phyloP scores from a whole-genome alignment of 2,113 vertebrate species.

The Amphiprion percula region DNA sequence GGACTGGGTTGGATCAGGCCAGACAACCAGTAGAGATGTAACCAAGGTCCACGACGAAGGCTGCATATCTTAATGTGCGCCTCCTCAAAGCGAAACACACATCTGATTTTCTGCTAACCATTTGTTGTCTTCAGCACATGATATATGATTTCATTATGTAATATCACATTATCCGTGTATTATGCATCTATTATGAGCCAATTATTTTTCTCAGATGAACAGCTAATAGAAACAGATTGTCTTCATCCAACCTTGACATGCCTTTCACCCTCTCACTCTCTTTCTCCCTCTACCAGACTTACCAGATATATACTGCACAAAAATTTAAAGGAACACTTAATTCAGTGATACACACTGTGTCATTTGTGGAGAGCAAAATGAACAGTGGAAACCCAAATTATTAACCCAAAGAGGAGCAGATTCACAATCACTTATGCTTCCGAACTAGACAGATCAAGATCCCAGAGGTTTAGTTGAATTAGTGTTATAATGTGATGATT shows the following conservation, averaged over 20 bases:
- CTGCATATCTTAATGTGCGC: not conserved
- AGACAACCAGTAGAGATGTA: conserved; percentile 26
- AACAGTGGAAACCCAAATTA: too few relatives aligned
- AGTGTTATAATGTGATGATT: too few relatives aligned
- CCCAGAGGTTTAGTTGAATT: too few relatives aligned
- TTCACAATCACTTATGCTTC: too few relatives aligned
- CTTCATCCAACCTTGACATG: conserved; percentile 57
- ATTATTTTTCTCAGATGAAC: conserved; percentile 28
- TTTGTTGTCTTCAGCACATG: conserved; percentile 24
- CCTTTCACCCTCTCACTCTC: conserved; percentile 35
- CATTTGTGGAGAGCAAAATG: too few relatives aligned
- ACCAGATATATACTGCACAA: too few relatives aligned
- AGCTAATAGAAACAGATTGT: conserved; percentile 57
- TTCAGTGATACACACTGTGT: too few relatives aligned
- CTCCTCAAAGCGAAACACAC: conserved; percentile 3
- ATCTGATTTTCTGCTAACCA: conserved; percentile 8
- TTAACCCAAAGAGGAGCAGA: too few relatives aligned
- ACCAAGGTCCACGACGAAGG: conserved; percentile 15
- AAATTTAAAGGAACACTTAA: too few relatives aligned
- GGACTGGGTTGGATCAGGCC: not conserved
- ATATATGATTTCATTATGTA: conserved; percentile 44
- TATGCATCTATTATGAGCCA: conserved; percentile 26
- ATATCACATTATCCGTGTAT: conserved; percentile 42
- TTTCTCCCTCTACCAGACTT: not conserved
- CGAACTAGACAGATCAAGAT: too few relatives aligned